These are phyloP conservation scores for Cyprinodon tularosa DNA, from an alignment of 2,113 vertebrate species.

Conservation along the genomic window DNA sequence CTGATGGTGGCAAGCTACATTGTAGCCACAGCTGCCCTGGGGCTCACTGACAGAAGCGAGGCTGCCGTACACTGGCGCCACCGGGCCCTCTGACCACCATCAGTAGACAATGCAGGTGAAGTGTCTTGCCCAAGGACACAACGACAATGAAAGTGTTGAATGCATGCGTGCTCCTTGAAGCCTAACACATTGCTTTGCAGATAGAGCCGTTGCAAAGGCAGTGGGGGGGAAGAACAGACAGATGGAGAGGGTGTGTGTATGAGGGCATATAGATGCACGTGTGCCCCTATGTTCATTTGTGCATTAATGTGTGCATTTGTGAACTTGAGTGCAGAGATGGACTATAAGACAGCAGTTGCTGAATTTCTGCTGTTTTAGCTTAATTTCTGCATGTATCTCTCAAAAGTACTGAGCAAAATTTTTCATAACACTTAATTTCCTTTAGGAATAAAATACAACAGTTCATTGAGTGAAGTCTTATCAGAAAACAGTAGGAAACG, in stretches of 20 bases:
- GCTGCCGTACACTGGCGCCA: too few relatives aligned
- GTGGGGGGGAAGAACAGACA: slow-evolving; percentile 53
- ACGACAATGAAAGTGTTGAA: too few relatives aligned
- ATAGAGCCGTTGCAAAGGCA: slow-evolving; percentile 46
- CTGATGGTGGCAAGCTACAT: too few relatives aligned
- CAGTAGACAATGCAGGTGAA: too few relatives aligned
- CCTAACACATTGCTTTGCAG: slow-evolving; percentile 56
- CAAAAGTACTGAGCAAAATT: not conserved
- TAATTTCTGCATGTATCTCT: slow-evolving; percentile 32
- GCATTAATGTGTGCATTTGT: slow-evolving; percentile 27
- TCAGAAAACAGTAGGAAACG: not conserved
- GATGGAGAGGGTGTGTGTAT: slow-evolving; percentile 37
- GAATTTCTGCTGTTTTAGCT: slow-evolving; percentile 30
- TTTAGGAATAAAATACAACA: not conserved
- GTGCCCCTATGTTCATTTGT: slow-evolving; percentile 15
- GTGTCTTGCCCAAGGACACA: too few relatives aligned
- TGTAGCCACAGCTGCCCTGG: too few relatives aligned
- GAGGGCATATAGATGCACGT: slow-evolving; percentile 3
- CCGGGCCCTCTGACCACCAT: too few relatives aligned
- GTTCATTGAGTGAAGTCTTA: not conserved
- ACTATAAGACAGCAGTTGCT: slow-evolving; percentile 50
- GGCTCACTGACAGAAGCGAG: too few relatives aligned
- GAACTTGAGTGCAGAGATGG: slow-evolving; percentile 39
- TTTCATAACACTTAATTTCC: not conserved
- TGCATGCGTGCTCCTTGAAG: slow-evolving; percentile 43